Base-by-base conservation (phyloP, 1,140 invertebrate species). In the Capitella teleta region DNA sequence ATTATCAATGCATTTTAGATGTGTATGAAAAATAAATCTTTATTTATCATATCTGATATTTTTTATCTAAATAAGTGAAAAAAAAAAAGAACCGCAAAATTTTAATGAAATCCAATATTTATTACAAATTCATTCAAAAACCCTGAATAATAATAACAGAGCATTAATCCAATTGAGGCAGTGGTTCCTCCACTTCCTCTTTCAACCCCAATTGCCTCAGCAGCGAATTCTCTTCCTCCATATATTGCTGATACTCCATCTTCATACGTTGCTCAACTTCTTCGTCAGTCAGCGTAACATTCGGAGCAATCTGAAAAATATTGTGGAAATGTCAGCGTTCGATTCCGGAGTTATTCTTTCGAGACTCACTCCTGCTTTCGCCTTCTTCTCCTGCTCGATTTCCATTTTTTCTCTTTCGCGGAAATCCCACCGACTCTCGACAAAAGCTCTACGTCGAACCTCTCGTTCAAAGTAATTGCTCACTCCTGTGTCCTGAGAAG, bases 391-490 rank as follows among this genome's bases (percentile, higher is more conserved):
- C 8, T 54, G 28, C 47, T 70, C 67, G 23, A 66, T 6, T 42
- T 71, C 64, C 53, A 65, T 55, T 49, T 70, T 72, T 42, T 73
- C 69, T 32, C 61, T 48, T 53, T 73, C 70, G 24, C 69, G 53
- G 57, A 70, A 65, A 40, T 70, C 61, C 68, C 68, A 73, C 40
- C 70, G 55, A 4, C 54, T 50, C 26, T 61, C 58, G 18, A 73
- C 68, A 60, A 70, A 73, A 1, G 51, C 55, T 28, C 66, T 51
- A 38, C 69, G 59, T 43, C 68, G 68, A 19, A 70, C 65, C 53
- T 73, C 70, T n/a, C 66, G 47, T 25, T 72, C 69, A 52, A 72
- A 54, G 57, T 73, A 73, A 46, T 64, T 65, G 10, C 57, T 47
- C 19, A 70, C 53, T 30, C 59, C 60, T 34, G 59, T 56, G 16